A percentile compares a stretch with the other conserved stretches of the same genome.
Conservation (phyloP, 2,888 invertebrate species). For the Xanthia togata region DNA sequence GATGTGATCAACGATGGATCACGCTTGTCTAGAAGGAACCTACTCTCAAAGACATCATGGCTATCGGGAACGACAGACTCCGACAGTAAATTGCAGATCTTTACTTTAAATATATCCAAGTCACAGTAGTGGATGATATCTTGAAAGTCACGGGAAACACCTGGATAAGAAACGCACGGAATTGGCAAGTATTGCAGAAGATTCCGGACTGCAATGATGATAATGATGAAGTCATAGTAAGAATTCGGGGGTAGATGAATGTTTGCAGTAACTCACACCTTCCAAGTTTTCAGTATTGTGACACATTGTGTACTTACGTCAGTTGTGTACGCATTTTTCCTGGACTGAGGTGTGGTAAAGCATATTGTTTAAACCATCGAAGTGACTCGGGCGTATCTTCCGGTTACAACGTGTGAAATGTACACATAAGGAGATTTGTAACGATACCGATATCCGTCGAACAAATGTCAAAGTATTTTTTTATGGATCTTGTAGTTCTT, state of each 20-base stretch:
- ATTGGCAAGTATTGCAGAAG: neutral
- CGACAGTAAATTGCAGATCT: neutral
- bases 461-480: conserved; percentile 12
- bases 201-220: neutral
- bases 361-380: conserved; percentile 65
- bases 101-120: neutral
- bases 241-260: neutral
- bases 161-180: neutral
- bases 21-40: neutral
- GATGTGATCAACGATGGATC: neutral
- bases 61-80: neutral
- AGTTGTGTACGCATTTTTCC: conserved; percentile 46
- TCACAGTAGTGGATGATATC: neutral
- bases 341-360: conserved; percentile 59
- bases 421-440: conserved; percentile 32
- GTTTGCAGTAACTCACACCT: conserved; percentile 17
- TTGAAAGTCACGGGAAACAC: neutral
- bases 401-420: conserved; percentile 52
- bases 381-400: conserved; percentile 41
- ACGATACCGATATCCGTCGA: conserved; percentile 42
- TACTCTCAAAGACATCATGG: neutral
- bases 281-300: conserved; percentile 35
- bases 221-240: neutral
- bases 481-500: neutral
- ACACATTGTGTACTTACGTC: conserved; percentile 30